Evolutionary conservation across 2,888 invertebrate species (phyloP).

Genomic region (Phlogophora meticulosa): DNA sequence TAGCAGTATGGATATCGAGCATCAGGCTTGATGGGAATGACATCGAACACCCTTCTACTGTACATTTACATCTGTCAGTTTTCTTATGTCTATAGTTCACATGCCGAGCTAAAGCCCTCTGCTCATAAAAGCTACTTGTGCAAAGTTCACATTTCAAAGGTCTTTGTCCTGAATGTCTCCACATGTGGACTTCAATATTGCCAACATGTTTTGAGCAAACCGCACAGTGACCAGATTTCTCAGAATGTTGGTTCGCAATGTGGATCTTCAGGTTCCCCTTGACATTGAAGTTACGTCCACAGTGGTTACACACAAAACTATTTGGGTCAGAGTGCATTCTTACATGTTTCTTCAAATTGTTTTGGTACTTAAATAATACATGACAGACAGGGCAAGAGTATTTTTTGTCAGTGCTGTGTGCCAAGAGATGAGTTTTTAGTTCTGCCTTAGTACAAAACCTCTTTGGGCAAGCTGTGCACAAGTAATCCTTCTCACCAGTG

Average conservation of each 20-base stretch:
- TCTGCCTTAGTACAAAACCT: conserved; percentile 82
- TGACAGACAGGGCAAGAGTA: conserved; percentile 84
- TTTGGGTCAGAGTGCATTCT: conserved; percentile 78
- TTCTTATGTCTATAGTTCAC: conserved; percentile 83
- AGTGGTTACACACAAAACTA: conserved; percentile 82
- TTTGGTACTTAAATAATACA: conserved; percentile 86
- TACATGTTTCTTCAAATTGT: conserved; percentile 89
- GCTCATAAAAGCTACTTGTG: conserved; percentile 79
- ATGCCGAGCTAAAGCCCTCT: conserved; percentile 81
- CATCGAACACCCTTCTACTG: conserved; percentile 75
- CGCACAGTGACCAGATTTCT: conserved; percentile 88
- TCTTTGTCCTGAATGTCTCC: conserved; percentile 89
- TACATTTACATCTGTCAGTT: conserved; percentile 80
- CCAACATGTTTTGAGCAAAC: conserved; percentile 89
- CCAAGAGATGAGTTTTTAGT: conserved; percentile 77
- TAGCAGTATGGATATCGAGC: conserved; percentile 82
- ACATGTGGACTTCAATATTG: conserved; percentile 90
- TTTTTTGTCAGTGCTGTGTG: conserved; percentile 80
- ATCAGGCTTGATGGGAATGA: conserved; percentile 82
- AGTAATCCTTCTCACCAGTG: conserved; percentile 75
- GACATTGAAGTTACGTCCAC: conserved; percentile 82
- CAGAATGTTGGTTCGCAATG: conserved; percentile 88
- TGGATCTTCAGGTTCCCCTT: conserved; percentile 90
- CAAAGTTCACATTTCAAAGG: conserved; percentile 85
- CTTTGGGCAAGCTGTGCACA: conserved; percentile 80